Conservation (phyloP, 92 coral and sea anemone species). For the Zoanthus sociatus region DNA sequence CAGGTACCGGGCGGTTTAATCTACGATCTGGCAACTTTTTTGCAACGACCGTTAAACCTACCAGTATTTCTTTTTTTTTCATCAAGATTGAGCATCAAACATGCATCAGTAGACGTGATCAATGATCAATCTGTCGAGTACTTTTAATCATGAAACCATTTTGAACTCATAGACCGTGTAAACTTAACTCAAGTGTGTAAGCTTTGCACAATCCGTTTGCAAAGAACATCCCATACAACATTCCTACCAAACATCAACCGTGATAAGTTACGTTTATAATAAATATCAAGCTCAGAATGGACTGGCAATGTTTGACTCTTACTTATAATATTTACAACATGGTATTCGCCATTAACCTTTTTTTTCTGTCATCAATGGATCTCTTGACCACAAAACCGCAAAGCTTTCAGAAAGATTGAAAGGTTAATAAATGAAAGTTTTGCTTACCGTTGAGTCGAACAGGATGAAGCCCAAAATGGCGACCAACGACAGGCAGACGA, state of each 20-base stretch:
- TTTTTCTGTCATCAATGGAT: neutral
- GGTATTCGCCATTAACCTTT: constrained; percentile 11
- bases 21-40: constrained; percentile 2
- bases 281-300: neutral
- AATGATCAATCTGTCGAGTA: neutral
- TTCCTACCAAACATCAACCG: no score
- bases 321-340: constrained; percentile 28
- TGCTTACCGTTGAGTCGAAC: constrained; percentile 90
- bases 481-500: constrained; percentile 94
- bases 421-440: constrained; percentile 21
- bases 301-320: neutral
- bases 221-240: neutral
- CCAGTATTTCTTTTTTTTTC: constrained; percentile 20
- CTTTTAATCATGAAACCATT: neutral
- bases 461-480: constrained; percentile 93
- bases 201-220: constrained; percentile 23
- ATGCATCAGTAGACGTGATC: constrained; percentile 27
- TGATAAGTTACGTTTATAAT: neutral
- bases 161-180: constrained; percentile 24
- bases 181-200: constrained; percentile 35
- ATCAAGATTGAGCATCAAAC: constrained; percentile 29
- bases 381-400: neutral
- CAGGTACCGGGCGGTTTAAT: constrained; percentile 47
- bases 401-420: constrained; percentile 4
- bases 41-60: constrained; percentile 30